Conservation (phyloP, 2,888 invertebrate species). For the Drosophila helvetica region DNA sequence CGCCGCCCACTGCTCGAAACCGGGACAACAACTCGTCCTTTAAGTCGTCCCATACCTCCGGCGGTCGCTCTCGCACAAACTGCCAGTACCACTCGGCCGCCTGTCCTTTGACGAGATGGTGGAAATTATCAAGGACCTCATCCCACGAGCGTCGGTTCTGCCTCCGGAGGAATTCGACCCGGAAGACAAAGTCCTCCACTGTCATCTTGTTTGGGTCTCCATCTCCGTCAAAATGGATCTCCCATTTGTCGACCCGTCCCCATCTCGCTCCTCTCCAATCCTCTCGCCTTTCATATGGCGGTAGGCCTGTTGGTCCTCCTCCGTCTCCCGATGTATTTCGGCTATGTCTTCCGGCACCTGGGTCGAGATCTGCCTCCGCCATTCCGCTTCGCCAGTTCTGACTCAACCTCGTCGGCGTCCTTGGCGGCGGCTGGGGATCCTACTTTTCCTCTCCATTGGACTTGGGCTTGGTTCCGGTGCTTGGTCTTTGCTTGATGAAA, state of each 20-base stretch:
- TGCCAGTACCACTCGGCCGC: slow-evolving; percentile 6
- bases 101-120: neutral
- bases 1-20: too few relatives aligned
- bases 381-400: too few relatives aligned
- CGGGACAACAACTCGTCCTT: too few relatives aligned
- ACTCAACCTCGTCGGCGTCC: too few relatives aligned
- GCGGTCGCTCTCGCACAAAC: too few relatives aligned
- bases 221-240: neutral
- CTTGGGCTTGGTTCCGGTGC: neutral
- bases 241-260: neutral
- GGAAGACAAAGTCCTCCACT: neutral
- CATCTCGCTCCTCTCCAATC: neutral
- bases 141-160: neutral
- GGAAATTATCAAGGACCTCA: neutral
- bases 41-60: too few relatives aligned
- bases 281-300: neutral
- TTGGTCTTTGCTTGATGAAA: neutral
- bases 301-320: neutral
- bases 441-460: accelerated
- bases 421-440: too few relatives aligned
- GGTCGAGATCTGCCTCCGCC: too few relatives aligned
- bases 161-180: neutral
- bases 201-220: neutral
- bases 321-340: neutral
- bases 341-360: too few relatives aligned